These are phyloP conservation scores for Idris sp. DNA, from an alignment of 1,140 invertebrate genomes.

Conservation along the genomic window DNA sequence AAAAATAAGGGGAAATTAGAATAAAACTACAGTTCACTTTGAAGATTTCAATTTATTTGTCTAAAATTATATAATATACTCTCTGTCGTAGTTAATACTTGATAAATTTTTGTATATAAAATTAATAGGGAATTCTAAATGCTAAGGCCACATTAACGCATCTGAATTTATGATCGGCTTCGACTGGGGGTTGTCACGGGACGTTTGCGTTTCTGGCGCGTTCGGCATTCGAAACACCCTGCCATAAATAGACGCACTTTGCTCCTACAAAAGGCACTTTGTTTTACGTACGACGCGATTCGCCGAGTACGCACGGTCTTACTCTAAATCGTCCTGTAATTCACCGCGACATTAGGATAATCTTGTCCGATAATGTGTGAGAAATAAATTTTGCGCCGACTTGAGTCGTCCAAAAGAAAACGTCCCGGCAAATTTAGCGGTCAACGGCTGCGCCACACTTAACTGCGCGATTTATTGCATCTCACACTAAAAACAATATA, in stretches of 20 bases:
- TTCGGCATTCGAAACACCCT: conserved; percentile 62
- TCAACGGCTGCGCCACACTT: conserved; percentile 23
- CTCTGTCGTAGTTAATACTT: conserved; percentile 5
- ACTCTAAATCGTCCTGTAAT: conserved; percentile 29
- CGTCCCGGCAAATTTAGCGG: conserved; percentile 33
- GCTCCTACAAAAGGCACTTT: conserved; percentile 66
- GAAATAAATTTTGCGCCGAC: conserved; percentile 40
- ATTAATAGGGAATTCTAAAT: no score
- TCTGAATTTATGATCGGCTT: conserved; percentile 60
- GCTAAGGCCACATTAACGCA: conserved; percentile 41
- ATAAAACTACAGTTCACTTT: not conserved
- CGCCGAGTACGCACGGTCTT: not conserved
- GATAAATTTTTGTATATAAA: not conserved
- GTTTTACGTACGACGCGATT: conserved; percentile 44
- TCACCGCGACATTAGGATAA: conserved; percentile 34
- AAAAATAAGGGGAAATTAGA: not conserved
- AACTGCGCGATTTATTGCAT: conserved; percentile 29
- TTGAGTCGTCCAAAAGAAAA: conserved; percentile 2
- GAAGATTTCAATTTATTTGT: conserved; percentile 7
- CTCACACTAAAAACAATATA: conserved; percentile 17
- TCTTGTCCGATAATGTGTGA: conserved; percentile 31
- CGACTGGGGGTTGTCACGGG: conserved; percentile 52
- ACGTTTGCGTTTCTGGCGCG: conserved; percentile 60
- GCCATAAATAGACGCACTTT: conserved; percentile 68
- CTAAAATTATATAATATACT: not conserved